A percentile compares a stretch with the other conserved stretches of the same genome.
Conservation (phyloP, 2,888 invertebrate genomes). For the Nasonovia ribisnigri region DNA sequence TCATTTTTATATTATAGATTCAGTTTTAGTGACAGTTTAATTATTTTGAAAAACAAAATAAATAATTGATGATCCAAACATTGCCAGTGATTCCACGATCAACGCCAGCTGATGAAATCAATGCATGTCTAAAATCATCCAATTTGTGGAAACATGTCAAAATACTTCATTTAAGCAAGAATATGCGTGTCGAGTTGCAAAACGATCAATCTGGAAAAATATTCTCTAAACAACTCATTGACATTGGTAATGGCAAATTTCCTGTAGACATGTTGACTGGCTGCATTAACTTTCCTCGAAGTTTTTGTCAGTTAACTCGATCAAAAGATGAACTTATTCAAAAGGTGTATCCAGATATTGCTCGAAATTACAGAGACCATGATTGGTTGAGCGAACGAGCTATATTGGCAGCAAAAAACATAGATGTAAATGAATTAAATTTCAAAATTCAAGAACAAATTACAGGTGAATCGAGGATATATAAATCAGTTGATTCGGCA, state of each 20-base stretch:
- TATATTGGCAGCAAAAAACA: conserved; percentile 31
- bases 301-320: conserved; percentile 68
- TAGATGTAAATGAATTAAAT: conserved; percentile 9
- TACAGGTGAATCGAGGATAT: conserved; percentile 22
- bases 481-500: background rate
- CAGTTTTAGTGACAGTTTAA: too few species aligned
- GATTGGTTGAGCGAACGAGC: conserved; percentile 26
- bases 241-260: conserved; percentile 62
- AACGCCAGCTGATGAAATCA: conserved; percentile 55
- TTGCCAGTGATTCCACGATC: conserved; percentile 67
- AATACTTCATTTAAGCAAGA: conserved; percentile 26
- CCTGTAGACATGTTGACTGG: conserved; percentile 67
- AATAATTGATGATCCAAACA: too few species aligned
- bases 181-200: conserved; percentile 42
- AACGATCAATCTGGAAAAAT: conserved; percentile 22
- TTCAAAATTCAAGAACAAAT: conserved; percentile 20
- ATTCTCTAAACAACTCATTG: background rate
- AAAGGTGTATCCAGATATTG: conserved; percentile 19
- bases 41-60: too few species aligned
- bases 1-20: too few species aligned
- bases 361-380: conserved; percentile 15
- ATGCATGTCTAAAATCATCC: conserved; percentile 66
- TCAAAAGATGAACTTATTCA: conserved; percentile 66
- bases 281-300: conserved; percentile 68
- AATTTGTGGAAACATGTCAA: conserved; percentile 66